Evolutionary conservation across 2,113 vertebrate species (phyloP).

Genomic region (Odobenus rosmarus): DNA sequence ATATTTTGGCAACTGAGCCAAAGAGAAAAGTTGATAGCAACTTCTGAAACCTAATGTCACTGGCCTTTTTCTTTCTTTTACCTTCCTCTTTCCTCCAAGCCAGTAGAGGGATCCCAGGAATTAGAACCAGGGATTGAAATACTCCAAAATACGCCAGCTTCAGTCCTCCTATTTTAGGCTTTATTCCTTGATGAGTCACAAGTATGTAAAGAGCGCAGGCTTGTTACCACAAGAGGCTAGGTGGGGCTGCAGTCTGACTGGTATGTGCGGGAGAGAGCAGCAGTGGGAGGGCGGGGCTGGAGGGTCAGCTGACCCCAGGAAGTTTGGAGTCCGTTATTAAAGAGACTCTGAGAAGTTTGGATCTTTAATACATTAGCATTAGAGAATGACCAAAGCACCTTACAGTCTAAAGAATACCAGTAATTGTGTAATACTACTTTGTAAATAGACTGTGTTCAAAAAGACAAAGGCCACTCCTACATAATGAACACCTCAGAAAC

Average conservation of each 20-base stretch:
- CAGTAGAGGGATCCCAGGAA: background rate
- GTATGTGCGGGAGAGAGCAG: background rate
- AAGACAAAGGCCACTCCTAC: background rate
- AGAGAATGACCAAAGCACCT: background rate
- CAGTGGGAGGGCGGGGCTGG: fast-evolving
- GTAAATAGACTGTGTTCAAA: background rate
- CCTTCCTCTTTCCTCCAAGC: too few species aligned
- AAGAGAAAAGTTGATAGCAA: background rate
- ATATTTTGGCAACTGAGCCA: background rate
- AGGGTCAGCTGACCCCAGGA: too few species aligned
- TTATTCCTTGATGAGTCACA: background rate
- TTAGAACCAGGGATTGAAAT: too few species aligned
- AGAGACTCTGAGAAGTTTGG: background rate
- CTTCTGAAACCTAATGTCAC: background rate
- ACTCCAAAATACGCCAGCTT: fast-evolving
- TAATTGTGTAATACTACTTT: background rate
- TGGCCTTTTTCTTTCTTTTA: background rate
- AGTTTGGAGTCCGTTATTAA: fast-evolving
- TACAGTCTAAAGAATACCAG: background rate
- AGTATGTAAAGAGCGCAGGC: background rate
- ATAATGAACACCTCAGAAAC: background rate
- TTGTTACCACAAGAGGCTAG: fast-evolving
- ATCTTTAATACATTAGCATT: background rate
- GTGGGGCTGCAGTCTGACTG: too few species aligned
- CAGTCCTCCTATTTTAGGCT: too few species aligned